Conservation (phyloP, 2,888 invertebrate genomes). For the Eremobia ochroleuca region DNA sequence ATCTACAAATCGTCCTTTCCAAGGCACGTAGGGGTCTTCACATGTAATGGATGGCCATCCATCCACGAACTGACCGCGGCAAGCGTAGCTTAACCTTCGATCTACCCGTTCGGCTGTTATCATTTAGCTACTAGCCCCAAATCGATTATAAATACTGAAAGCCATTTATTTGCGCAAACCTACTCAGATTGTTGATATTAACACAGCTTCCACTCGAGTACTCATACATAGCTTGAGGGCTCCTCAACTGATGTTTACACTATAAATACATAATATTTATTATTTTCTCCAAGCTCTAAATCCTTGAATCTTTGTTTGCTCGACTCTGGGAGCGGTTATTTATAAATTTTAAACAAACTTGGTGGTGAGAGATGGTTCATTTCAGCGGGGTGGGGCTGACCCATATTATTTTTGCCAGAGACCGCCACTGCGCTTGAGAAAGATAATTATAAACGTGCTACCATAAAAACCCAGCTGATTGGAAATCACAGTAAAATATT, state of each 20-base stretch:
- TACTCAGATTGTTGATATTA: slow-evolving; percentile 34
- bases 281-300: slow-evolving; percentile 34
- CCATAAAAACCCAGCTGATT: slow-evolving; percentile 5
- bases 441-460: slow-evolving; percentile 12
- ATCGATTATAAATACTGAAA: slow-evolving; percentile 12
- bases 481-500: slow-evolving; percentile 2
- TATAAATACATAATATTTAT: slow-evolving; percentile 56
- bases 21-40: not conserved
- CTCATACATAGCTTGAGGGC: slow-evolving; percentile 2
- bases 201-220: slow-evolving; percentile 7
- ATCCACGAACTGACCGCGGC: not conserved
- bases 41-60: not conserved
- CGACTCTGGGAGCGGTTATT: slow-evolving; percentile 40
- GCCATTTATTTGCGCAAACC: slow-evolving; percentile 21
- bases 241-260: slow-evolving; percentile 25
- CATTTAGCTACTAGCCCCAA: not conserved
- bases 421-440: not conserved
- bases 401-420: slow-evolving; percentile 37
- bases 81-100: not conserved
- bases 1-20: not conserved
- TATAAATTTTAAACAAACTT: slow-evolving; percentile 48
- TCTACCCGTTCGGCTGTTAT: too few relatives aligned
- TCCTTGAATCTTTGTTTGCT: slow-evolving; percentile 50
- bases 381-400: slow-evolving; percentile 27
- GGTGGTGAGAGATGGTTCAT: slow-evolving; percentile 22